phyloP scores from a whole-genome alignment of 1,140 invertebrate genomes.

The Pseudomyrmex sp. region DNA sequence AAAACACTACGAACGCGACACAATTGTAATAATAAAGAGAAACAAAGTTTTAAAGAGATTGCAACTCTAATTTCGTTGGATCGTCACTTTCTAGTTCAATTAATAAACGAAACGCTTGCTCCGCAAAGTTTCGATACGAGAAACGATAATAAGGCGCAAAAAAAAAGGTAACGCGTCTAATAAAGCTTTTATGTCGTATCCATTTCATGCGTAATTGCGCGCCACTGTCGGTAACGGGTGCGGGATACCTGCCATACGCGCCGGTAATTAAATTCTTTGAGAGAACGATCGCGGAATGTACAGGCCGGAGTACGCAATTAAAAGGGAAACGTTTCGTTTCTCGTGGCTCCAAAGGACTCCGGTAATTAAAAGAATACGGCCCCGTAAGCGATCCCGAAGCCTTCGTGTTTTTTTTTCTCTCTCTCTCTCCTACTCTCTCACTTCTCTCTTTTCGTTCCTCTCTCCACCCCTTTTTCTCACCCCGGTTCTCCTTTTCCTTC shows the following conservation, averaged over 20 bases:
- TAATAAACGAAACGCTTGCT: too few species aligned
- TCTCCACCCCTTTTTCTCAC: constrained; percentile 26
- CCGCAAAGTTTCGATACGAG: too few species aligned
- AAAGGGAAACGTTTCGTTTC: constrained; percentile 84
- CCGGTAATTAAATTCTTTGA: constrained; percentile 85
- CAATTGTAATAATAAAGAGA: constrained; percentile 1
- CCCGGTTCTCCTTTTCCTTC: constrained; percentile 28
- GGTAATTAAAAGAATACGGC: constrained; percentile 85
- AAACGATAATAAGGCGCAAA: constrained; percentile 1
- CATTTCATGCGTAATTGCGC: constrained; percentile 75
- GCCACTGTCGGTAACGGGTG: constrained; percentile 39
- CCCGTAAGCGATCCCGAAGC: constrained; percentile 78
- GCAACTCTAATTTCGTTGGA: too few species aligned
- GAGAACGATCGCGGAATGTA: constrained; percentile 84
- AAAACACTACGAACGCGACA: neutral
- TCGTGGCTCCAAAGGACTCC: constrained; percentile 76
- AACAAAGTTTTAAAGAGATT: too few species aligned
- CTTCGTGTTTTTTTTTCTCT: constrained; percentile 66
- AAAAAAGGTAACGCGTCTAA: constrained; percentile 66
- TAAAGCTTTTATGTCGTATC: constrained; percentile 78
- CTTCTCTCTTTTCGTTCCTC: neutral
- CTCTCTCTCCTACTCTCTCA: neutral
- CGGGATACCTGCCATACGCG: constrained; percentile 72
- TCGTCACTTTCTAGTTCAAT: too few species aligned
- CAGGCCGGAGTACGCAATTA: constrained; percentile 82